Percentiles rank a stretch among this genome's conserved stretches.
These are phyloP conservation scores for Arion vulgaris DNA, from an alignment of 1,140 invertebrate genomes.

Conservation along the genomic window DNA sequence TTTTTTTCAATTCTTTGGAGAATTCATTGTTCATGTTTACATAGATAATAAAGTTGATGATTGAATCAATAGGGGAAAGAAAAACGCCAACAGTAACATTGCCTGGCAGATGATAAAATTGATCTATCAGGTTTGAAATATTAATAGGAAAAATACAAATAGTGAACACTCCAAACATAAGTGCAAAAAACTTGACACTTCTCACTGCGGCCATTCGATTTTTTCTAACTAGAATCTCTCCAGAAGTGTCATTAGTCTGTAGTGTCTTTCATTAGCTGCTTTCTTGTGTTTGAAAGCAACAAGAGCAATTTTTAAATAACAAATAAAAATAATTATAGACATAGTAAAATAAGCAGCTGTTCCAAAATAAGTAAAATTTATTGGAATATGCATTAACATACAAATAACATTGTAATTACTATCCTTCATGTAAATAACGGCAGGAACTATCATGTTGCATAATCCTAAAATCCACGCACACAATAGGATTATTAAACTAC, in stretches of 20 bases:
- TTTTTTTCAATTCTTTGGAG: background rate
- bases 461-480: background rate
- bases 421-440: background rate
- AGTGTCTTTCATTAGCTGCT: background rate
- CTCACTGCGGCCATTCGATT: background rate
- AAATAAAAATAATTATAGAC: background rate
- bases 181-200: conserved; percentile 7
- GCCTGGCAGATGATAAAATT: background rate
- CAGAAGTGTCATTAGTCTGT: background rate
- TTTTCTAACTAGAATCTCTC: background rate
- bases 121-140: background rate
- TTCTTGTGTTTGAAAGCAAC: background rate
- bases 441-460: background rate
- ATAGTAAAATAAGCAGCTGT: background rate
- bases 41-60: background rate
- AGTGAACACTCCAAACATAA: background rate
- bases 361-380: background rate
- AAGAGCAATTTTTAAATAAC: background rate
- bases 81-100: background rate
- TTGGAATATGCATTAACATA: no score
- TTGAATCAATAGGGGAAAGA: background rate
- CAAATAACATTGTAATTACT: background rate
- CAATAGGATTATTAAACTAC: background rate
- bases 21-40: background rate
- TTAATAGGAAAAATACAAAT: background rate